Evolutionary conservation across 2,888 invertebrate species (phyloP).

Genomic region (Mythimna albipuncta): DNA sequence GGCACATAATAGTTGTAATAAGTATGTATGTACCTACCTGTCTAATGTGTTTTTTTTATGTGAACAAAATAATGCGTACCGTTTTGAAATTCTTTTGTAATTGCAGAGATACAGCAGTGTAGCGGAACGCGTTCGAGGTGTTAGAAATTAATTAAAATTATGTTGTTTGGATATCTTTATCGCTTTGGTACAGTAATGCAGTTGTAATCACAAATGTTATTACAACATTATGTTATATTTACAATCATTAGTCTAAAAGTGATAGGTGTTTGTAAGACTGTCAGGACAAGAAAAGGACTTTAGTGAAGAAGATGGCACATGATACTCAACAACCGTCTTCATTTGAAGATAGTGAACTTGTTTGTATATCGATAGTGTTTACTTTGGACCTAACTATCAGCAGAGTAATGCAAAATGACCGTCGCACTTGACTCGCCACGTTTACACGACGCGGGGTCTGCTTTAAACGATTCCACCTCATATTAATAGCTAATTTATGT

Average conservation of each 20-base stretch:
- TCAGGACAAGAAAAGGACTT: neutral
- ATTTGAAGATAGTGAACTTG: neutral
- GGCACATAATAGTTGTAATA: constrained; percentile 51
- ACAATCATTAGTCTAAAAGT: neutral
- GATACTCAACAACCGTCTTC: neutral
- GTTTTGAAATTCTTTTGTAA: constrained; percentile 43
- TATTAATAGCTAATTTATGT: constrained; percentile 57
- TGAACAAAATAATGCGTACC: constrained; percentile 44
- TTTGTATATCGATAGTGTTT: neutral
- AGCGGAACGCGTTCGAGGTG: constrained; percentile 24
- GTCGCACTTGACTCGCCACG: constrained; percentile 11
- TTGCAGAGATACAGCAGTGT: constrained; percentile 28
- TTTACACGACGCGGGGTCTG: constrained; percentile 5
- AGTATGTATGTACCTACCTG: constrained; percentile 20
- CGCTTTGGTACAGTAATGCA: constrained; percentile 5
- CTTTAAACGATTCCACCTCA: constrained; percentile 52
- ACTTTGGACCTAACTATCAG: constrained; percentile 3
- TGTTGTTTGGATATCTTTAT: constrained; percentile 23
- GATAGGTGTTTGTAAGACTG: neutral
- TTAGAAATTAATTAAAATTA: constrained; percentile 13
- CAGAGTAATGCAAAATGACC: constrained; percentile 24
- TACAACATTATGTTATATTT: neutral
- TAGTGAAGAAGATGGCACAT: neutral
- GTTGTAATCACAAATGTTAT: constrained; percentile 14
- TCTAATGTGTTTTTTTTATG: constrained; percentile 29